Conservation (phyloP, 92 coral and sea anemone genomes). For the Phenganax marumi region DNA sequence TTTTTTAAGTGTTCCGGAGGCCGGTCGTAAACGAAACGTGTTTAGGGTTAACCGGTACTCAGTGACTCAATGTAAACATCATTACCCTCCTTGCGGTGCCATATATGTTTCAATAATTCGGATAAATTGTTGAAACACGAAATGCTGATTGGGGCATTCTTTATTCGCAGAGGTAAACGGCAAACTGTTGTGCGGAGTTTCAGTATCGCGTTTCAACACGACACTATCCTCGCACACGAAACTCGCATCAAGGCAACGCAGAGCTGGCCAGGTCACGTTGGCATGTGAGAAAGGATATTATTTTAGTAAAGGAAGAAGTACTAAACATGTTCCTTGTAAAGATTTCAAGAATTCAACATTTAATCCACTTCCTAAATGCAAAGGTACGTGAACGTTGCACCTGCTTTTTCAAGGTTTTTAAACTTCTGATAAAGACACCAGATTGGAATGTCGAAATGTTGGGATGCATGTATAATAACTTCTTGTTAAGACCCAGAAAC, state of each 20-base stretch:
- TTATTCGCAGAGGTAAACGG: conserved; percentile 13
- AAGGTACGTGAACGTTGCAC: conserved; percentile 41
- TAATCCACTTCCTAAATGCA: conserved; percentile 50
- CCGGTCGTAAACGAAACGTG: neutral
- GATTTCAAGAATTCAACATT: conserved; percentile 39
- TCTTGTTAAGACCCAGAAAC: no score
- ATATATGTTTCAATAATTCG: no score
- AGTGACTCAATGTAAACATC: neutral
- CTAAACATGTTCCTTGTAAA: conserved; percentile 46
- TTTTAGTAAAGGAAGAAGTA: conserved; percentile 44
- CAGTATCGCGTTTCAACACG: neutral
- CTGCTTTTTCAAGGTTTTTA: no score
- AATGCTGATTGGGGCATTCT: neutral
- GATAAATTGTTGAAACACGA: neutral
- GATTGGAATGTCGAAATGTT: neutral
- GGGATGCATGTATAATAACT: no score
- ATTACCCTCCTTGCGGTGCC: no score
- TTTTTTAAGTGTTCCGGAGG: neutral
- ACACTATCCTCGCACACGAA: conserved; percentile 52
- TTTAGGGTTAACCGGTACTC: neutral
- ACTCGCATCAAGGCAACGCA: conserved; percentile 25
- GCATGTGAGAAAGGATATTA: conserved; percentile 50
- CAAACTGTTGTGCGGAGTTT: conserved; percentile 11
- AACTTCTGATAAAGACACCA: neutral
- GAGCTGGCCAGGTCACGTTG: conserved; percentile 35